Percentiles rank a stretch among this genome's conserved stretches.
Conservation (phyloP, 1,140 invertebrate genomes). For the Archivesica marissinica region DNA sequence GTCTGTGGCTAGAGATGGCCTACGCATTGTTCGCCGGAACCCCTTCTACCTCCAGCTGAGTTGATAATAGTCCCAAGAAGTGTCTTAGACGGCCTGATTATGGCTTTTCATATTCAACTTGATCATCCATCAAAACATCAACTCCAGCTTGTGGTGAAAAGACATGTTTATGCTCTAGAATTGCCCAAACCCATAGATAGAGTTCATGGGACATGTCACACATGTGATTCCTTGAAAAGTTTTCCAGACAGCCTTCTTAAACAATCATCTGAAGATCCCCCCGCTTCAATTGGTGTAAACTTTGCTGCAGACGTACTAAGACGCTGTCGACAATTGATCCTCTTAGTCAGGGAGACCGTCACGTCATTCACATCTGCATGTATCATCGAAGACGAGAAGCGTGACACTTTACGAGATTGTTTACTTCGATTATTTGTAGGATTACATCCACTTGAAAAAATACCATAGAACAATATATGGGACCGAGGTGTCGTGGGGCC, state of each 20-base stretch:
- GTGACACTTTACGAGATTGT: too few species aligned
- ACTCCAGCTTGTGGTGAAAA: slow-evolving; percentile 36
- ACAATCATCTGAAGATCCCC: slow-evolving; percentile 50
- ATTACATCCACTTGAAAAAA: too few species aligned
- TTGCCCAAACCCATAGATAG: slow-evolving; percentile 34
- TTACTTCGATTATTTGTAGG: too few species aligned
- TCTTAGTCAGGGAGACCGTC: too few species aligned
- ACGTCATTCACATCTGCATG: too few species aligned
- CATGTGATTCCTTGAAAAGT: slow-evolving; percentile 35
- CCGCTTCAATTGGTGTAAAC: slow-evolving; percentile 34
- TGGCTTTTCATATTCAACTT: slow-evolving; percentile 57
- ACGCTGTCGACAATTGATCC: slow-evolving; percentile 37
- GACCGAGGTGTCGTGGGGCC: too few species aligned
- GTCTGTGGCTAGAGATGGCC: slow-evolving; percentile 59
- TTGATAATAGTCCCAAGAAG: slow-evolving; percentile 61
- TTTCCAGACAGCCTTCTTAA: not conserved
- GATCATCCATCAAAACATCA: slow-evolving; percentile 56
- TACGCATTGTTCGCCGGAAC: slow-evolving; percentile 44
- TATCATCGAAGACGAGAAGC: too few species aligned
- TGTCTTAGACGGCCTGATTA: slow-evolving; percentile 33
- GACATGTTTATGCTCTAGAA: slow-evolving; percentile 60
- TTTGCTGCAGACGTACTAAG: slow-evolving; percentile 62
- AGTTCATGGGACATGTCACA: slow-evolving; percentile 19
- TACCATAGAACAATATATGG: too few species aligned
- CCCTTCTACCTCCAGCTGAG: slow-evolving; percentile 54